These are phyloP conservation scores for Diadumene lineata DNA, from an alignment of 92 coral and sea anemone species.

Conservation along the genomic window DNA sequence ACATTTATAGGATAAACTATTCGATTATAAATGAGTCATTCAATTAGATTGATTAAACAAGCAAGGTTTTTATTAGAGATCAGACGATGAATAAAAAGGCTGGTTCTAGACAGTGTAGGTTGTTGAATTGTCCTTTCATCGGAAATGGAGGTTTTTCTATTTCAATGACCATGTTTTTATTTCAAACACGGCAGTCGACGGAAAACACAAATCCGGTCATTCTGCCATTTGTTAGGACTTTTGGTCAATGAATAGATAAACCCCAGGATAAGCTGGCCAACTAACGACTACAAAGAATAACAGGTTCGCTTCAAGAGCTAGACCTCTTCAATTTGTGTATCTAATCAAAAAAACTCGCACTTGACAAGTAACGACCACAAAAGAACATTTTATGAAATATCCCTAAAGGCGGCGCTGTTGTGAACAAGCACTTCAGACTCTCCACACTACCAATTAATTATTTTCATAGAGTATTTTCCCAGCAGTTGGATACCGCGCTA, in stretches of 20 bases:
- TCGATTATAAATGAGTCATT: constrained; percentile 4
- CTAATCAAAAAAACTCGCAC: neutral
- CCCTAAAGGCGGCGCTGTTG: constrained; percentile 7
- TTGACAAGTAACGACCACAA: constrained; percentile 3
- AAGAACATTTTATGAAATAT: constrained; percentile 15
- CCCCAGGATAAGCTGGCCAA: constrained; percentile 2
- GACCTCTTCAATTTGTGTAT: constrained; percentile 10
- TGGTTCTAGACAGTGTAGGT: neutral
- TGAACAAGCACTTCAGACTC: neutral
- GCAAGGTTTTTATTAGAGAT: constrained; percentile 4
- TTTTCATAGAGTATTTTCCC: constrained; percentile 11
- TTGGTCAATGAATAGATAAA: constrained; percentile 8
- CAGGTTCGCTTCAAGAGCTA: neutral
- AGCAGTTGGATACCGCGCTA: constrained; percentile 32
- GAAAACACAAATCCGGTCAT: constrained; percentile 23
- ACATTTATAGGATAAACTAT: neutral
- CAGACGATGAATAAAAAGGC: neutral
- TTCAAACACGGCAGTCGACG: constrained; percentile 29
- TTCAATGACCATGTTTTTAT: constrained; percentile 18
- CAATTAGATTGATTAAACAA: constrained; percentile 8
- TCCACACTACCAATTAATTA: neutral
- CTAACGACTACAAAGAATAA: constrained; percentile 13
- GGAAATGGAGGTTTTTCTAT: constrained; percentile 24
- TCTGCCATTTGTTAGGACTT: constrained; percentile 6
- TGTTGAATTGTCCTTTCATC: neutral